Evolutionary conservation across 2,797 vertebrate genomes (phyloP).

Genomic region (Clarias pachynema): DNA sequence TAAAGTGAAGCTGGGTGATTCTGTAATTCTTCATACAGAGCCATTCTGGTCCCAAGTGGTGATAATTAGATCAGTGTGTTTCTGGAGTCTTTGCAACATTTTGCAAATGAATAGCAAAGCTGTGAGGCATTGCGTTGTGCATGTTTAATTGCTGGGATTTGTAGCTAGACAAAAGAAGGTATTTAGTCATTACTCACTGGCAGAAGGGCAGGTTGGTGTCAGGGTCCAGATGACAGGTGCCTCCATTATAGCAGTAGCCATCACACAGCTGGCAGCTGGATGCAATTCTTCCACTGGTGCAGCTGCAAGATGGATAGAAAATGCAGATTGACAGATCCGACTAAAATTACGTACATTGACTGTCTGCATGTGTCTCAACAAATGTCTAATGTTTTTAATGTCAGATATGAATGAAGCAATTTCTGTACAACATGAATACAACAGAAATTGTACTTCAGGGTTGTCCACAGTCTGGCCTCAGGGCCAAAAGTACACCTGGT

Average conservation of each 20-base stretch:
- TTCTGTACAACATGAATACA: too few species aligned
- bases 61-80: constrained; percentile 24
- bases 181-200: constrained; percentile 89
- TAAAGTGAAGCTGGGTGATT: constrained; percentile 17
- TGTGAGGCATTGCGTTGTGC: not conserved
- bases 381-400: not conserved
- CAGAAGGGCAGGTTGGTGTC: constrained; percentile 94
- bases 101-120: constrained; percentile 9
- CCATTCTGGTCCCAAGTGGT: constrained; percentile 24
- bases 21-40: constrained; percentile 3
- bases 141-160: constrained; percentile 42
- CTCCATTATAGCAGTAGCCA: constrained; percentile 97
- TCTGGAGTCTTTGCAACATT: constrained; percentile 28
- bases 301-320: constrained; percentile 74
- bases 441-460: not conserved
- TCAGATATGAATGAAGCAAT: not conserved
- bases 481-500: not conserved
- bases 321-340: constrained; percentile 10
- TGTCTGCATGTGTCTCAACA: not conserved
- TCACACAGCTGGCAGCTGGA: constrained; percentile 97
- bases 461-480: not conserved
- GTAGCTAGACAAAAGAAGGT: constrained; percentile 45
- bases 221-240: constrained; percentile 93
- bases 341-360: not conserved
- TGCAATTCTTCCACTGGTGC: constrained; percentile 94